A percentile compares a stretch with the other conserved stretches of the same genome.
These are phyloP conservation scores for Philereme vetulata DNA, from an alignment of 2,888 invertebrate genomes.

Conservation along the genomic window DNA sequence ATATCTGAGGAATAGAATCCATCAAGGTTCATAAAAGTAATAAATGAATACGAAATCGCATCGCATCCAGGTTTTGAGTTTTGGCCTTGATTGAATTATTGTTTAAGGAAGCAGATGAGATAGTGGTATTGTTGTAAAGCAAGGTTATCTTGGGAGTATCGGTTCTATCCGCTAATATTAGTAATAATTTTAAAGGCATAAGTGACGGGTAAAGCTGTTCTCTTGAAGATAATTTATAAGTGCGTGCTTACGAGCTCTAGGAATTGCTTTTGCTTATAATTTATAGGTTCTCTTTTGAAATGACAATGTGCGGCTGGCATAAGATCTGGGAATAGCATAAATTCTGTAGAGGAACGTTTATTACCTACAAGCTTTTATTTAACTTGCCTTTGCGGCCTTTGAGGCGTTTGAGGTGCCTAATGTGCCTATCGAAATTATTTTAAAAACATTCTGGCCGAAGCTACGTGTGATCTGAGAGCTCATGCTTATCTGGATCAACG, in stretches of 20 bases:
- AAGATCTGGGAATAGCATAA: constrained; percentile 9
- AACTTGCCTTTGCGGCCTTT: no score
- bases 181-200: not conserved
- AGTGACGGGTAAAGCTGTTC: constrained; percentile 36
- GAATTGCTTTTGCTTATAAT: constrained; percentile 31
- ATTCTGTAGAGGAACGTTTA: constrained; percentile 2
- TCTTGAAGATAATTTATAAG: constrained; percentile 40
- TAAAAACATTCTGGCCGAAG: no score
- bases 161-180: not conserved
- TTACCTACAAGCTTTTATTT: not conserved
- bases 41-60: no score
- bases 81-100: no score
- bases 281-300: constrained; percentile 28
- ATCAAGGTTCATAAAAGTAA: no score
- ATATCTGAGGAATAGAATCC: no score
- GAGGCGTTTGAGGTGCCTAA: no score
- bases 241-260: constrained; percentile 33
- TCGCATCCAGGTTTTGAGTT: no score
- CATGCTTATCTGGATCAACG: no score
- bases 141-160: not conserved
- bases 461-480: no score
- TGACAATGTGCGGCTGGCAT: constrained; percentile 16
- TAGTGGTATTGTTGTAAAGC: not conserved
- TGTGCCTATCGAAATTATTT: no score
- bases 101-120: no score